Conservation (phyloP, 2,113 vertebrate species). For the Hyperoodon ampullatus region DNA sequence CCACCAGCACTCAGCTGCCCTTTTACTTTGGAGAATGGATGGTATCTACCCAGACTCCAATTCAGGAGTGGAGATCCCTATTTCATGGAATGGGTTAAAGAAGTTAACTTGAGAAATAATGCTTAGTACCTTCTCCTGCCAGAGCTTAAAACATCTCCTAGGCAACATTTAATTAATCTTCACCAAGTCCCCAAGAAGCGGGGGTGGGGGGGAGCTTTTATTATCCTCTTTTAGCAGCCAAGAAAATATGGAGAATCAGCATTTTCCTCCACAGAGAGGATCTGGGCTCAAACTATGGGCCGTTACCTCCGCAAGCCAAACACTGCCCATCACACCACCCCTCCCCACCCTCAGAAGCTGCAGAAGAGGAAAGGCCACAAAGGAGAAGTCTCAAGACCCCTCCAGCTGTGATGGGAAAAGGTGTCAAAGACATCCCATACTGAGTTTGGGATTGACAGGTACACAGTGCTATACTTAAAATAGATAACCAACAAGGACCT, state of each 20-base stretch:
- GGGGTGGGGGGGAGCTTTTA: not conserved
- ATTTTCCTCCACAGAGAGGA: not conserved
- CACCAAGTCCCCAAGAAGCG: not conserved
- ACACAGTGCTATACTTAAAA: too few species aligned
- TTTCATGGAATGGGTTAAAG: slow-evolving; percentile 10
- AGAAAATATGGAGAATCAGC: slow-evolving; percentile 62
- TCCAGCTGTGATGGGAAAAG: slow-evolving; percentile 10
- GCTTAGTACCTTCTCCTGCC: slow-evolving; percentile 42
- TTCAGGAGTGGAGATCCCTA: not conserved
- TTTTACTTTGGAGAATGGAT: not conserved
- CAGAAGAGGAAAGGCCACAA: not conserved
- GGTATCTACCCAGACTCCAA: not conserved
- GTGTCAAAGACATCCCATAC: not conserved
- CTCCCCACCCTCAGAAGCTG: not conserved
- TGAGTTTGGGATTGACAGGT: too few species aligned
- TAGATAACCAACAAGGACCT: too few species aligned
- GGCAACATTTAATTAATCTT: slow-evolving; percentile 69
- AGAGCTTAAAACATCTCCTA: slow-evolving; percentile 53
- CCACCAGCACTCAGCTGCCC: not conserved
- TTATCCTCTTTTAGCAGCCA: slow-evolving; percentile 26
- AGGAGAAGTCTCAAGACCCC: not conserved
- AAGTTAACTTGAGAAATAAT: slow-evolving; percentile 43
- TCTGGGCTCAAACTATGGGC: not conserved
- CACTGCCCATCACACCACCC: not conserved
- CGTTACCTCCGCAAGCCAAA: not conserved